Evolutionary conservation across 2,797 vertebrate genomes (phyloP).

Genomic region (Anguilla anguilla): DNA sequence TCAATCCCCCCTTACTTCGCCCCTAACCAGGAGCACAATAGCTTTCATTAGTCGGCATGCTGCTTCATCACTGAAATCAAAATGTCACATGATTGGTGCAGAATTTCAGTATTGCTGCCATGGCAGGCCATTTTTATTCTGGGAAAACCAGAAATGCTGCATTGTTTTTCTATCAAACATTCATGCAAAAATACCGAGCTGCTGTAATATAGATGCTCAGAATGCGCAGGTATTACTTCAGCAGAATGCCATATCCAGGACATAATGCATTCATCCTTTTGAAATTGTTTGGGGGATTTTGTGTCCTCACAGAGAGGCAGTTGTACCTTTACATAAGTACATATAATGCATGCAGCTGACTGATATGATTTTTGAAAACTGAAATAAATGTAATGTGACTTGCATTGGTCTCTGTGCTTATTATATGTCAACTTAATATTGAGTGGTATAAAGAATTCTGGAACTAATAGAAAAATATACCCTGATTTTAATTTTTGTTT

Average conservation of each 20-base stretch:
- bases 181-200: not conserved
- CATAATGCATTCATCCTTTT: not conserved
- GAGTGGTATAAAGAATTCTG: not conserved
- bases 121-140: not conserved
- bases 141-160: not conserved
- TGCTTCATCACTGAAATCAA: not conserved
- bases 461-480: not conserved
- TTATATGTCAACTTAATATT: not conserved
- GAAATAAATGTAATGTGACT: not conserved
- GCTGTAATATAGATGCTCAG: not conserved
- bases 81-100: conserved; percentile 14
- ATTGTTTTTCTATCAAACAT: not conserved
- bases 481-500: not conserved
- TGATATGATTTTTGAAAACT: too few relatives aligned
- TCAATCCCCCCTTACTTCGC: conserved; percentile 45
- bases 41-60: not conserved
- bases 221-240: not conserved
- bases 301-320: not conserved
- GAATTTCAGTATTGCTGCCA: conserved; percentile 16
- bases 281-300: not conserved
- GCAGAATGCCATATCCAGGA: not conserved
- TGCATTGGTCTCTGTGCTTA: not conserved
- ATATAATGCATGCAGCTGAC: not conserved
- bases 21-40: conserved; percentile 54
- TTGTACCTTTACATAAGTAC: not conserved